Base-by-base conservation (phyloP, 2,797 vertebrate genomes). In the Heteromormyrus szaboi region DNA sequence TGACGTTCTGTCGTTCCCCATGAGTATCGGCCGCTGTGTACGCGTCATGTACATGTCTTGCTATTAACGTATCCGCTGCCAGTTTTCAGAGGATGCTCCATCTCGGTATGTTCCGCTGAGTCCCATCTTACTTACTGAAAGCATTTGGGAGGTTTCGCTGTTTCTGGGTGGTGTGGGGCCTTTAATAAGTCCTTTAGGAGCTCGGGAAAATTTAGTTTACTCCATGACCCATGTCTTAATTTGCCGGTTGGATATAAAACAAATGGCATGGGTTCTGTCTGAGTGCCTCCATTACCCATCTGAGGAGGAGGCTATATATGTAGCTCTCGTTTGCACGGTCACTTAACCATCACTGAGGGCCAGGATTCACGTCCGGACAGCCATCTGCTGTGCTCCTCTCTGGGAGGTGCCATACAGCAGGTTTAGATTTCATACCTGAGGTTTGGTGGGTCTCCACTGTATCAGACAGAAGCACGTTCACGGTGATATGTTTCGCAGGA, bases 161-260 rank as follows among this genome's bases (percentile, higher is more conserved):
- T 44, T 22, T 59, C 19, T 46, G 37, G 51, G 51, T 37, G 11
- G 29, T 4, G n/a, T 14, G 11, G 51, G 37, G 46, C 79, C 68
- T 37, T 88, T 41, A 83, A 88, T 88, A 25, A 44, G 53, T 37
- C 53, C 54, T 9, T 54, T 88, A 19, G n/a, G 54, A 11, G 22
- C 88, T 84, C 17, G 17, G 79, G 88, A 62, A 85, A 62, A 83
- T 83, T 85, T 44, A 14, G 79, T 85, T 68, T 85, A 85, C 79
- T 50, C 79, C 79, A 6, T 76, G 65, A 88, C 25, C 62, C 87
- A 33, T 88, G 62, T 25, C 87, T 76, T 88, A 50, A 88, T 88
- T 88, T 76, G 62, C 65, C 33, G 25, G 65, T 62, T 37, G 9
- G 76, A 12, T 11, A 25, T 85, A 85, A 62, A 84, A 85, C 88